Percentiles rank a stretch among this genome's conserved stretches.
These are phyloP conservation scores for Pseudobourletiella spinata DNA, from an alignment of 1,140 invertebrate genomes.

Conservation along the genomic window DNA sequence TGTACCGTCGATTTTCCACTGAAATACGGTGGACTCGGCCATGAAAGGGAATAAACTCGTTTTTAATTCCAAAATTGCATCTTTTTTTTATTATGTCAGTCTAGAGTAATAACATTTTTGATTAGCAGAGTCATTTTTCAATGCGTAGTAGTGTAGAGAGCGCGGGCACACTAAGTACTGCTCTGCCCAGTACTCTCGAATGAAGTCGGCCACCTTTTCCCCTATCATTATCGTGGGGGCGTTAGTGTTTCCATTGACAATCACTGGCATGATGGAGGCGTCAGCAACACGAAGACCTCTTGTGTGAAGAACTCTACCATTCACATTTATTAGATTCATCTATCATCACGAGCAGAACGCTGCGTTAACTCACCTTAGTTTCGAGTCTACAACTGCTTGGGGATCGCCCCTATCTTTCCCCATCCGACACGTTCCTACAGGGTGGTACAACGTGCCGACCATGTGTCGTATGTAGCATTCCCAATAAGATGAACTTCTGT, in stretches of 20 bases:
- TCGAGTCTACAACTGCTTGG: constrained; percentile 50
- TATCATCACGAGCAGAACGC: neutral
- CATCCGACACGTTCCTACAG: constrained; percentile 22
- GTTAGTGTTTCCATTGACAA: constrained; percentile 49
- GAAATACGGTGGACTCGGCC: too few relatives aligned
- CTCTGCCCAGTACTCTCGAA: constrained; percentile 56
- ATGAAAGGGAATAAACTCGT: too few relatives aligned
- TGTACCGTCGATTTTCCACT: too few relatives aligned
- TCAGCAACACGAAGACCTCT: constrained; percentile 40
- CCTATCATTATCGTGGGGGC: constrained; percentile 61
- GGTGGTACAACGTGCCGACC: constrained; percentile 55
- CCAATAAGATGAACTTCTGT: constrained; percentile 68
- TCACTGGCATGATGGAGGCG: constrained; percentile 44
- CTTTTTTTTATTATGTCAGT: too few relatives aligned
- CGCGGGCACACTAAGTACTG: constrained; percentile 14
- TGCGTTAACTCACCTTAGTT: constrained; percentile 34
- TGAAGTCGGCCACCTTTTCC: constrained; percentile 69
- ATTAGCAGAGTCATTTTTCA: too few relatives aligned
- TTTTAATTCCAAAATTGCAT: too few relatives aligned
- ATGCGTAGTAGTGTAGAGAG: neutral
- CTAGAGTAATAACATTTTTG: too few relatives aligned
- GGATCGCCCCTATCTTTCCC: constrained; percentile 3
- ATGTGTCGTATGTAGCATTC: constrained; percentile 76
- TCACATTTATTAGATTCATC: neutral
- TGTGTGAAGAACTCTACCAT: constrained; percentile 38